Percentiles rank a stretch among this genome's conserved stretches.
Evolutionary conservation across 1,140 invertebrate species (phyloP).

Genomic region (Lepidurus arcticus): DNA sequence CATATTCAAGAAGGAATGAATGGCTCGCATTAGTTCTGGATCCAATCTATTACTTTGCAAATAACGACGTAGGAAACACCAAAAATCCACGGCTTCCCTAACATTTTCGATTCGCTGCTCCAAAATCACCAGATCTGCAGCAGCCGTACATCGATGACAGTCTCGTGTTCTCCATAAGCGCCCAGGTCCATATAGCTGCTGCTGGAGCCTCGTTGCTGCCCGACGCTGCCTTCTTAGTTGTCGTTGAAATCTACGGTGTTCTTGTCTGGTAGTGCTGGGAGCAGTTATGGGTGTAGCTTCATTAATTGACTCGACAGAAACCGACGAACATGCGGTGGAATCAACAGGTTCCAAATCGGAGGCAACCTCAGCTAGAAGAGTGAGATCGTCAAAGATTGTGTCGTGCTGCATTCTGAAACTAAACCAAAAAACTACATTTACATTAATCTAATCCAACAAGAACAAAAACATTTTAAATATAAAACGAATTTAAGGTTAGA

Average conservation of each 20-base stretch:
- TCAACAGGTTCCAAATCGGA: neutral
- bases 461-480: too few relatives aligned
- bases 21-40: neutral
- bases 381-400: neutral
- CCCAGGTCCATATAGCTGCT: neutral
- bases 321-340: too few relatives aligned
- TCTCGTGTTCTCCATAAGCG: neutral
- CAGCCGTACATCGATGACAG: neutral
- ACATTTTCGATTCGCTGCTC: neutral
- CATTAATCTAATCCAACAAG: too few relatives aligned
- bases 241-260: neutral
- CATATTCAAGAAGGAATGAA: neutral
- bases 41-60: neutral
- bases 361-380: neutral
- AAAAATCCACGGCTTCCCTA: neutral
- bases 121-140: neutral
- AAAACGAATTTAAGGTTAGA: too few relatives aligned
- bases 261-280: too few relatives aligned
- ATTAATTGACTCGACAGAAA: too few relatives aligned
- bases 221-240: neutral
- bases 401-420: neutral
- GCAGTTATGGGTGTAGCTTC: too few relatives aligned
- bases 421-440: neutral
- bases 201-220: neutral
- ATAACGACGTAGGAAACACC: neutral